A percentile compares a stretch with the other conserved stretches of the same genome.
These are phyloP conservation scores for Allolobophora icterica DNA, from an alignment of 2,888 invertebrate genomes.

Conservation along the genomic window DNA sequence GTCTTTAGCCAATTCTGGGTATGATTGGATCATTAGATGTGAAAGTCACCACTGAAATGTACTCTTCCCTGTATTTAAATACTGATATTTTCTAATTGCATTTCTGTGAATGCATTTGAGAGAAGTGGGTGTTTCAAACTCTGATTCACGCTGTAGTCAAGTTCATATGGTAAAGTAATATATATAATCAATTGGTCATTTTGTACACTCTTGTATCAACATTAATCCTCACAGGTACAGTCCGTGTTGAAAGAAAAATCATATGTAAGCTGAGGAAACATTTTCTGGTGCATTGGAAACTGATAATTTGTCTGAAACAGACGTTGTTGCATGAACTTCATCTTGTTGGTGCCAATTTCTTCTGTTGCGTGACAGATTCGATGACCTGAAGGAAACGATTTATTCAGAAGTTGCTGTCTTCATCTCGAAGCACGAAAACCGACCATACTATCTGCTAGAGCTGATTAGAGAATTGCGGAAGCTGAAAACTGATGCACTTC, in stretches of 20 bases:
- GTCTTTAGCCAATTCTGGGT: not conserved
- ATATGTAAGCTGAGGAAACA: not conserved
- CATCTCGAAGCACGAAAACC: constrained; percentile 79
- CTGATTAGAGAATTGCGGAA: constrained; percentile 77
- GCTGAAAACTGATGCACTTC: constrained; percentile 74
- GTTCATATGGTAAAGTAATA: not conserved
- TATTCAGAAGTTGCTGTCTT: constrained; percentile 83
- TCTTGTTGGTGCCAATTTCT: not conserved
- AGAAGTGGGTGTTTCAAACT: not conserved
- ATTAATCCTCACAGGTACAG: not conserved
- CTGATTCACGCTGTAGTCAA: not conserved
- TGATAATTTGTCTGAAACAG: not conserved
- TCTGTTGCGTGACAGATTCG: constrained; percentile 46
- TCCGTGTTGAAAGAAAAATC: not conserved
- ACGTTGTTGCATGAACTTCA: not conserved
- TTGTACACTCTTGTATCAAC: not conserved
- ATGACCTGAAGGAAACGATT: constrained; percentile 74
- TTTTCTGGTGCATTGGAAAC: not conserved
- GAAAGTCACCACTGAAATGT: constrained; percentile 8
- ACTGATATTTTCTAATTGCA: not conserved
- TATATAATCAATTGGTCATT: not conserved
- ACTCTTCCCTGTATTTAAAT: not conserved
- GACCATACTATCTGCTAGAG: constrained; percentile 73
- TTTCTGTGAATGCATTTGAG: not conserved
- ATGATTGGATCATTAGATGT: not conserved